These are phyloP conservation scores for Sebastes miniatus DNA, from an alignment of 2,797 vertebrate species.

Conservation along the genomic window DNA sequence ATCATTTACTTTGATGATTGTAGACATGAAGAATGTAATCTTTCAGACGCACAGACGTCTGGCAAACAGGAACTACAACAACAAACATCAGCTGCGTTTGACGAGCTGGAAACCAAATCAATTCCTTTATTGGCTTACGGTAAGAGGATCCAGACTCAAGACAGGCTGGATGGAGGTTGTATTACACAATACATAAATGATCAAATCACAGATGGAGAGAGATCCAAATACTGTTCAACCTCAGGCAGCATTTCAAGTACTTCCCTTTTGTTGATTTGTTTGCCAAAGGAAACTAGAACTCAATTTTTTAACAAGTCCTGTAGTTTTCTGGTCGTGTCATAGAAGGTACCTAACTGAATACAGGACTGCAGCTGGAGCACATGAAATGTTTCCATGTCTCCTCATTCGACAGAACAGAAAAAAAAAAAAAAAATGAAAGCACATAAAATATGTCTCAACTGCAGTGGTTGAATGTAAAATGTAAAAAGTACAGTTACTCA, in stretches of 20 bases:
- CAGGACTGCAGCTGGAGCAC: neutral
- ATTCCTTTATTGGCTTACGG: conserved; percentile 49
- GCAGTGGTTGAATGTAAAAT: neutral
- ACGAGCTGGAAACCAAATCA: conserved; percentile 57
- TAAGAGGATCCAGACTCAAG: conserved; percentile 20
- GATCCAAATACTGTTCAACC: neutral
- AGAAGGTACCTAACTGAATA: neutral
- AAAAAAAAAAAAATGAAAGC: neutral
- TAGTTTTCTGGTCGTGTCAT: neutral
- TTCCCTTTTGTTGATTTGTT: neutral
- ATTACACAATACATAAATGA: conserved; percentile 6
- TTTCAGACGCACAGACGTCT: neutral
- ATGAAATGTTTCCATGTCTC: neutral
- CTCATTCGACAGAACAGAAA: neutral
- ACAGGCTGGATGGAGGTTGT: neutral
- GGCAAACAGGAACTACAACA: neutral
- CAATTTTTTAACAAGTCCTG: neutral
- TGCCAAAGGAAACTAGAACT: neutral
- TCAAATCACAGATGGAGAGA: neutral
- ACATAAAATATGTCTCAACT: neutral
- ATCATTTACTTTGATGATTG: neutral
- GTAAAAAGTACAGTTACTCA: too few relatives aligned
- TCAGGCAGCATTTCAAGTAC: neutral
- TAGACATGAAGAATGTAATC: neutral
- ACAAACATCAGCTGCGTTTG: conserved; percentile 8